Conservation (phyloP, 2,797 vertebrate species). For the Denticeps clupeoides region DNA sequence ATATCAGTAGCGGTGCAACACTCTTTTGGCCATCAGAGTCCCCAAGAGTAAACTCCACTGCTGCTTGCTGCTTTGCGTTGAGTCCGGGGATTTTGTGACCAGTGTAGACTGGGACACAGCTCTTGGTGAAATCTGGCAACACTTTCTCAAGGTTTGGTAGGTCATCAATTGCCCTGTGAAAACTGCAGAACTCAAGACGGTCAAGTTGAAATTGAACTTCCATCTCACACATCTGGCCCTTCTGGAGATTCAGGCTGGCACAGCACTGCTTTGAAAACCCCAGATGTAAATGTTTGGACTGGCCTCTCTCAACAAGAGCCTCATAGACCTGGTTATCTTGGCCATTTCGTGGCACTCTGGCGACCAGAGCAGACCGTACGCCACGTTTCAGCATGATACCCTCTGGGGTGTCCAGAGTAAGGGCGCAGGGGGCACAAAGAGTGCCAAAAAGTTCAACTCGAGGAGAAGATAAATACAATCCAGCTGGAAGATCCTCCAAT, state of each 20-base stretch:
- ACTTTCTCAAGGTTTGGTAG: conserved; percentile 61
- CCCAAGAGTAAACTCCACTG: conserved; percentile 64
- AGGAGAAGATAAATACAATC: conserved; percentile 31
- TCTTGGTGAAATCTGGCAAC: conserved; percentile 62
- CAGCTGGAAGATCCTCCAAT: conserved; percentile 34
- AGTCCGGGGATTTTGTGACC: conserved; percentile 31
- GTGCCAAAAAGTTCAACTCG: conserved; percentile 59
- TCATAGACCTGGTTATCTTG: conserved; percentile 59
- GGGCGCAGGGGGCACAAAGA: conserved; percentile 53
- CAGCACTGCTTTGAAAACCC: conserved; percentile 65
- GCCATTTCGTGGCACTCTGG: conserved; percentile 34
- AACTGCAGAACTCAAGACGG: conserved; percentile 61
- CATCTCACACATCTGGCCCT: conserved; percentile 38
- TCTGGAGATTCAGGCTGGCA: conserved; percentile 52
- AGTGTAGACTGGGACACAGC: conserved; percentile 55
- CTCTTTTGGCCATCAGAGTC: conserved; percentile 17
- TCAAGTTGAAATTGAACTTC: conserved; percentile 83
- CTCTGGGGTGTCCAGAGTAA: conserved; percentile 65
- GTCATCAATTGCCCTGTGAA: conserved; percentile 73
- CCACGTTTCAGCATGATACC: conserved; percentile 67
- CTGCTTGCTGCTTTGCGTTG: conserved; percentile 71
- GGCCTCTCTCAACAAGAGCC: conserved; percentile 49
- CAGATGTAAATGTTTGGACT: conserved; percentile 52
- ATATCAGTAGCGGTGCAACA: conserved; percentile 76
- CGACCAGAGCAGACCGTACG: conserved; percentile 61